Percentiles rank a stretch among this genome's conserved stretches.
Conservation (phyloP, 2,797 vertebrate species). For the Semaprochilodus insignis region DNA sequence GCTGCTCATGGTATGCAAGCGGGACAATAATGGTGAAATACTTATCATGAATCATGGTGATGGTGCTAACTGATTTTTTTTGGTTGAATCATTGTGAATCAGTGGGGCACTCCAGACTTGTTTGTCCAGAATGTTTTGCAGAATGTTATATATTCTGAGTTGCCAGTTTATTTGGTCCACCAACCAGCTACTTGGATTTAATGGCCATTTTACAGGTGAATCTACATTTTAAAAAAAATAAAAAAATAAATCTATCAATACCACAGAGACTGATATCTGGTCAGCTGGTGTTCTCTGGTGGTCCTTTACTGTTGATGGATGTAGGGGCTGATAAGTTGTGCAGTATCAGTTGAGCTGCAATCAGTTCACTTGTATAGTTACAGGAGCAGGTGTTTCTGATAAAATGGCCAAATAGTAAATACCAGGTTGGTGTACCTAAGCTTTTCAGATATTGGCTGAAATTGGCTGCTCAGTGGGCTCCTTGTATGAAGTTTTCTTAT, state of each 20-base stretch:
- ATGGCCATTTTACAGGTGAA: background rate
- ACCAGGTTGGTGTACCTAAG: background rate
- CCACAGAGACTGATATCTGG: too few species aligned
- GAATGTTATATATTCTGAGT: background rate
- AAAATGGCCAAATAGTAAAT: background rate
- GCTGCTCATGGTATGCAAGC: constrained; percentile 2
- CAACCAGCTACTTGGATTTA: background rate
- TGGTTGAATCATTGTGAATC: background rate
- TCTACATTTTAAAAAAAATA: too few species aligned
- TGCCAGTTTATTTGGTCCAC: background rate
- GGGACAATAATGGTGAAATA: background rate
- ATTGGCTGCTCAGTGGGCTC: background rate
- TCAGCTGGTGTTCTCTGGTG: too few species aligned
- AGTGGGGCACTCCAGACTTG: background rate
- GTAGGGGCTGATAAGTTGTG: too few species aligned
- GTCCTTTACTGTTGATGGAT: too few species aligned
- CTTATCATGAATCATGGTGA: background rate
- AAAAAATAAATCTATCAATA: too few species aligned
- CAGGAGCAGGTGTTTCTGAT: background rate
- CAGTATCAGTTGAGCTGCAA: background rate
- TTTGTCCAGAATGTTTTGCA: background rate
- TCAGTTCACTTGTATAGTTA: background rate
- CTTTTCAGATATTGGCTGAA: too few species aligned
- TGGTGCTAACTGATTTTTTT: background rate
- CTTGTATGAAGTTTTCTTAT: background rate